phyloP scores from a whole-genome alignment of 2,113 vertebrate genomes.

The Pipa parva region DNA sequence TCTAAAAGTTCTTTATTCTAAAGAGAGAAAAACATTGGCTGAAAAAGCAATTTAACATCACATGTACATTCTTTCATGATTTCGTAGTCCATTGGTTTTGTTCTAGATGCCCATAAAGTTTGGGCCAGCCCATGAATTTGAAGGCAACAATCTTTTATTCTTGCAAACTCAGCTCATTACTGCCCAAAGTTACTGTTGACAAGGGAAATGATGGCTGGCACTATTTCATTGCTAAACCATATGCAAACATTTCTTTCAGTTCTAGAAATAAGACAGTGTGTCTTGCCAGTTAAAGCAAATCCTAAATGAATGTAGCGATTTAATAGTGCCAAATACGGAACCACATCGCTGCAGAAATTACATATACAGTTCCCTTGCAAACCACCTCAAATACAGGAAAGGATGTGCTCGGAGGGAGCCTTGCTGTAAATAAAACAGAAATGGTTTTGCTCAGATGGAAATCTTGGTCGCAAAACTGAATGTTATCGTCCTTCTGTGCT shows the following conservation, averaged over 20 bases:
- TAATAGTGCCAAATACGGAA: slow-evolving; percentile 63
- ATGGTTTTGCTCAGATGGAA: slow-evolving; percentile 8
- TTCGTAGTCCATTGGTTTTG: background rate
- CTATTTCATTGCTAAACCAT: slow-evolving; percentile 57
- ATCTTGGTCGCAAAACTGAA: background rate
- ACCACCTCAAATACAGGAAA: background rate
- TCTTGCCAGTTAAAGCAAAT: slow-evolving; percentile 66
- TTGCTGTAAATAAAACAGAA: slow-evolving; percentile 17
- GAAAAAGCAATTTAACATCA: background rate
- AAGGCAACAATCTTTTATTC: background rate
- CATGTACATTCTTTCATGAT: background rate
- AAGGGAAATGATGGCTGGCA: slow-evolving; percentile 51
- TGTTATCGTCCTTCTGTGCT: background rate
- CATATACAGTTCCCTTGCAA: background rate
- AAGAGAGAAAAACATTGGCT: background rate
- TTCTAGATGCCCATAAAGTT: background rate
- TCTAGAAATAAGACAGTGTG: slow-evolving; percentile 66
- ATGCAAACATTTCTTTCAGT: slow-evolving; percentile 62
- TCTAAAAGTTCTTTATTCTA: too few species aligned
- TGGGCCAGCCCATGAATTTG: background rate
- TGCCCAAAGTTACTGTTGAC: background rate
- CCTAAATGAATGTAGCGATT: slow-evolving; percentile 69
- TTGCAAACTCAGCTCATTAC: slow-evolving; percentile 15
- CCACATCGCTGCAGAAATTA: slow-evolving; percentile 41
- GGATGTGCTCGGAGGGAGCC: background rate